phyloP scores from a whole-genome alignment of 2,888 invertebrate genomes.

The Mylabris sibirica region DNA sequence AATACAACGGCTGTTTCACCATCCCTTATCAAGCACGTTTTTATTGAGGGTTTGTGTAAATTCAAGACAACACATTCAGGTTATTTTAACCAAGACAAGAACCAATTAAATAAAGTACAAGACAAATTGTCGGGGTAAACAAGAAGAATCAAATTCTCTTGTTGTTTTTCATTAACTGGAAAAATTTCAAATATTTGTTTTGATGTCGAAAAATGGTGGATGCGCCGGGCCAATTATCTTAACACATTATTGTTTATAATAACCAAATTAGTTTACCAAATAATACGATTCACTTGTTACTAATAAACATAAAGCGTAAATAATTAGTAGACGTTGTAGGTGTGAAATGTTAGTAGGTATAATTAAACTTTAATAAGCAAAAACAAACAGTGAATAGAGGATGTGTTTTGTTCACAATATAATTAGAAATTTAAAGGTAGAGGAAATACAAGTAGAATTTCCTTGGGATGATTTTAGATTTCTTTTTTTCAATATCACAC shows the following conservation, averaged over 20 bases:
- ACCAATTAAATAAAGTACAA: background rate
- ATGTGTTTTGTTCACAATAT: background rate
- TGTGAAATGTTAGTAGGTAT: background rate
- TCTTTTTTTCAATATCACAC: background rate
- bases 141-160: background rate
- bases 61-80: background rate
- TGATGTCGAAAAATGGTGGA: background rate
- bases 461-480: background rate
- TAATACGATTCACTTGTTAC: too few species aligned
- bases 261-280: background rate
- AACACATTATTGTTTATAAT: background rate
- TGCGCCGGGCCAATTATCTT: background rate
- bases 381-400: background rate
- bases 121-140: background rate
- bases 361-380: conserved; percentile 1
- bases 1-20: background rate
- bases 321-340: background rate
- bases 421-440: too few species aligned
- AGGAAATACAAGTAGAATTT: background rate
- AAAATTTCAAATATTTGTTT: background rate
- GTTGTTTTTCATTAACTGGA: background rate
- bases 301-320: background rate
- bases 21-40: background rate
- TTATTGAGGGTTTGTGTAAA: background rate
- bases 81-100: background rate